These are phyloP conservation scores for Drosophila emarginata DNA, from an alignment of 2,888 invertebrate genomes.

Conservation along the genomic window DNA sequence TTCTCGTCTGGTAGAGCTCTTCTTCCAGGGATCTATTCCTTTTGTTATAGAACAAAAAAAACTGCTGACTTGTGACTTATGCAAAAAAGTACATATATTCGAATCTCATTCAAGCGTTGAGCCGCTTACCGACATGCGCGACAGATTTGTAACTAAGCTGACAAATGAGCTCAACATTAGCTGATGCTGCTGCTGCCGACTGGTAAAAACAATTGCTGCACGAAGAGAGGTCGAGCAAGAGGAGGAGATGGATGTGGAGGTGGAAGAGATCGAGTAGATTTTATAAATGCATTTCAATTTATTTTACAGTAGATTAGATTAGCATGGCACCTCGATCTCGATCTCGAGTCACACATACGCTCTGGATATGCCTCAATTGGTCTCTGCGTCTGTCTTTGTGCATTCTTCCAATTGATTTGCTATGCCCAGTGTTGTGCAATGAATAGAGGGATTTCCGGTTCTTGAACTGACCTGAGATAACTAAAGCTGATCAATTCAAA, in stretches of 20 bases:
- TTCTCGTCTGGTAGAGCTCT: background rate
- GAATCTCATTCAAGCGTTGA: constrained; percentile 31
- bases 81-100: constrained; percentile 9
- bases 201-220: constrained; percentile 19
- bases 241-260: background rate
- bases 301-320: constrained; percentile 48
- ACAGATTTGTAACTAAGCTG: constrained; percentile 58
- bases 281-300: constrained; percentile 20
- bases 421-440: constrained; percentile 24
- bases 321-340: constrained; percentile 27
- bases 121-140: constrained; percentile 40
- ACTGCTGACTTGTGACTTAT: background rate
- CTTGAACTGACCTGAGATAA: constrained; percentile 27
- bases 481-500: background rate
- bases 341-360: constrained; percentile 14
- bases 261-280: background rate
- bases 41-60: background rate
- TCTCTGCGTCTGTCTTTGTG: constrained; percentile 4
- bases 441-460: constrained; percentile 34
- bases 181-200: constrained; percentile 18
- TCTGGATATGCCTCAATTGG: constrained; percentile 63
- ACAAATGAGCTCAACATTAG: constrained; percentile 15
- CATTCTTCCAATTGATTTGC: constrained; percentile 66
- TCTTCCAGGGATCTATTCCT: background rate
- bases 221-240: background rate